Base-by-base conservation (phyloP, 2,888 invertebrate genomes). In the Drosophila macrospina region DNA sequence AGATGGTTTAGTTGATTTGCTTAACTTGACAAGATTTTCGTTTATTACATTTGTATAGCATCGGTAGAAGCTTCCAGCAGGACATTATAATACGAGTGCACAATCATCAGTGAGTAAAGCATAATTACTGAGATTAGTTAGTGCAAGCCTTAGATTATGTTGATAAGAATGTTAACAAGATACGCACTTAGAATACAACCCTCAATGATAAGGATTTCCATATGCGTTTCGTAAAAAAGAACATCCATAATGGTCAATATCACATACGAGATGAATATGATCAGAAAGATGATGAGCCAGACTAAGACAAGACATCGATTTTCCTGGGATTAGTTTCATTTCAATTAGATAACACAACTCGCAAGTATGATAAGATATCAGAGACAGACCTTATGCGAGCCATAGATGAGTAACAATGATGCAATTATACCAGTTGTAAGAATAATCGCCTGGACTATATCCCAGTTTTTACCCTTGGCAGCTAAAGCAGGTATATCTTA, bases 361-460 rank as follows among this genome's bases (percentile, higher is more conserved):
- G n/a, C n/a, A n/a, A n/a, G n/a, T n/a, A n/a, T n/a, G n/a, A 32
- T 15, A 16, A 7, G 2, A 24, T 13, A 5, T 24, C 2, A 8
- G n/a, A 8, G 5, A 41, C 30, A 41, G 13, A 83, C 82, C 69
- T 55, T 69, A 10, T 34, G 47, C 1, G 75, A 37, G 0, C 72
- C 86, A 55, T 57, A 64, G 6, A 74, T 34, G 2, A 83, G 48
- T 8, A 83, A 6, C 4, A 71, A 0, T 0, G 80, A 80, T 7
- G 56, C 8, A 16, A 69, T 7, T 1, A 78, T 66, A 6, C 83
- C 83, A 0, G 15, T 1, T 2, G 36, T 5, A 37, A 85, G 7
- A 11, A 75, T 32, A 0, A 10, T 0, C 0, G 54, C 39, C 48
- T 77, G 62, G 5, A 72, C 2, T n/a, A 52, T 4, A 37, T 54